Percentiles rank a stretch among this genome's conserved stretches.
Evolutionary conservation across 35 echinoderm and acorn worm species (phyloP).

Genomic region (Patiria miniata): DNA sequence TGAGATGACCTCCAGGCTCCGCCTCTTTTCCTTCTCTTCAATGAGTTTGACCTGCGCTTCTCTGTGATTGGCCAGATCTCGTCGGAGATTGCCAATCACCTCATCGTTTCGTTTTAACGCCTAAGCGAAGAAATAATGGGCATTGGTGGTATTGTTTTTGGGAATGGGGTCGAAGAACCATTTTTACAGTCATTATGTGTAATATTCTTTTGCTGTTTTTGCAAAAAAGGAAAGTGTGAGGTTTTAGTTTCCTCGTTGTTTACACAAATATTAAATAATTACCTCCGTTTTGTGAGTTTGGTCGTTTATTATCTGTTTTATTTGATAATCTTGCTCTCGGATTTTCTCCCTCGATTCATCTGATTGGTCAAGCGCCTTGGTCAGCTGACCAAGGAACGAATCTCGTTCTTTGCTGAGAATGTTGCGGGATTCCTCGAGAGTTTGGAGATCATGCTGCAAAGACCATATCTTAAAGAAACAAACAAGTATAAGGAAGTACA

Average conservation of each 20-base stretch:
- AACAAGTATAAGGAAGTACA: neutral
- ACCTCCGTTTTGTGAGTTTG: neutral
- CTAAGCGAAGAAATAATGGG: too few species aligned
- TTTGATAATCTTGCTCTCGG: neutral
- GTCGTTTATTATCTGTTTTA: neutral
- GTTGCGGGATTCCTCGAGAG: neutral
- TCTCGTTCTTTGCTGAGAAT: neutral
- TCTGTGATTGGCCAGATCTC: neutral
- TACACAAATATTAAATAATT: too few species aligned
- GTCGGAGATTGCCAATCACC: neutral
- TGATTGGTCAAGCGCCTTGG: neutral
- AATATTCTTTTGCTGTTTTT: too few species aligned
- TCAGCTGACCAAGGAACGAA: neutral
- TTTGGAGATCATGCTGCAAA: neutral
- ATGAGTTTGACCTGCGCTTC: neutral
- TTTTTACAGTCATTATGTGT: too few species aligned
- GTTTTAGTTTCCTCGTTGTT: too few species aligned
- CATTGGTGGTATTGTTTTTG: too few species aligned
- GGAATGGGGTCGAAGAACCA: too few species aligned
- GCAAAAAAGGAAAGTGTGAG: too few species aligned
- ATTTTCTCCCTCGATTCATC: neutral
- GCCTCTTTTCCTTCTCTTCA: constrained; percentile 10
- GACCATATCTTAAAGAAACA: constrained; percentile 6
- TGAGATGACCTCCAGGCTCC: constrained; percentile 2
- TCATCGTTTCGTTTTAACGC: neutral